These are phyloP conservation scores for Tenthredo notha DNA, from an alignment of 2,888 invertebrate genomes.

Conservation along the genomic window DNA sequence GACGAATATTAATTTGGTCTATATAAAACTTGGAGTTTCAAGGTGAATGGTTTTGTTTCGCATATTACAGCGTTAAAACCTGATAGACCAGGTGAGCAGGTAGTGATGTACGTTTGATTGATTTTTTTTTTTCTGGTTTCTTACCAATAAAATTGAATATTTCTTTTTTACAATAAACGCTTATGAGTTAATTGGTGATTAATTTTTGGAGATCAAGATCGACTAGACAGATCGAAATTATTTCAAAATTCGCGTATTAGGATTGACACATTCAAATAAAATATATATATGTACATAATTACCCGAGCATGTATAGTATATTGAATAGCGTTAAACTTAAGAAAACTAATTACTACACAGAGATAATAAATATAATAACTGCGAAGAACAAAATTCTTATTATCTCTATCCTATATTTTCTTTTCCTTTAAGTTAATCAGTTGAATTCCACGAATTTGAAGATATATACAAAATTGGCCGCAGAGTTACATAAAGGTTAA, in stretches of 20 bases:
- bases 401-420: neutral
- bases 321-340: neutral
- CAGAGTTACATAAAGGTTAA: slow-evolving; percentile 4
- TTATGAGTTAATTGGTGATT: neutral
- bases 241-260: neutral
- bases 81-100: neutral
- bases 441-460: neutral
- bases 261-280: neutral
- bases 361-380: neutral
- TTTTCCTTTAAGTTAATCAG: neutral
- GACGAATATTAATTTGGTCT: neutral
- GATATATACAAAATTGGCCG: neutral
- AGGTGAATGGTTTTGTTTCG: neutral
- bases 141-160: neutral
- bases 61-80: neutral
- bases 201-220: neutral
- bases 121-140: neutral
- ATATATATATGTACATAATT: neutral
- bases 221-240: neutral
- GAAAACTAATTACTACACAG: neutral
- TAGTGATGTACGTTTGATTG: neutral
- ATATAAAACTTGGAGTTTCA: neutral
- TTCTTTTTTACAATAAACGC: neutral
- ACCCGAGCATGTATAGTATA: neutral
- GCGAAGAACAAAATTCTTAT: neutral